Percentiles rank a stretch among this genome's conserved stretches.
Evolutionary conservation across 2,888 invertebrate species (phyloP).

Genomic region (Podotricha telesiphe): DNA sequence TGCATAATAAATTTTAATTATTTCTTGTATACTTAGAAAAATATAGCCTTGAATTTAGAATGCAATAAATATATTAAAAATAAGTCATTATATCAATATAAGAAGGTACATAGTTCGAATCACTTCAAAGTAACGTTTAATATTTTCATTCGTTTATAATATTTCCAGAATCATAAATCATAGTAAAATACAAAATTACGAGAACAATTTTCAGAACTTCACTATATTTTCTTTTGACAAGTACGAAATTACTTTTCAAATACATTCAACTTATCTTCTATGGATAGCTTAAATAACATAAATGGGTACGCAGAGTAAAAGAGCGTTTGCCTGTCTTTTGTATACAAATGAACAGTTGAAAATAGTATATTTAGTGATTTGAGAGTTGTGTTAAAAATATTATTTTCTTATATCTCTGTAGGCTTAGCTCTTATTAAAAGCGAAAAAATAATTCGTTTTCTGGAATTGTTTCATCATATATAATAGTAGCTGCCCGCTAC

Average conservation of each 20-base stretch:
- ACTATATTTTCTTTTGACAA: conserved; percentile 12
- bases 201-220: background rate
- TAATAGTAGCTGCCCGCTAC: no score
- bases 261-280: background rate
- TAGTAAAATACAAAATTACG: background rate
- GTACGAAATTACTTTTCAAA: conserved; percentile 3
- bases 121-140: background rate
- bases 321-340: conserved; percentile 12
- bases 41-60: no score
- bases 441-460: background rate
- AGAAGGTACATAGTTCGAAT: no score
- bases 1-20: no score
- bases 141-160: background rate
- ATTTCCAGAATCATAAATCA: background rate
- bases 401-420: background rate
- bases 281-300: conserved; percentile 10
- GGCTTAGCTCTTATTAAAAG: background rate
- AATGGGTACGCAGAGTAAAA: conserved; percentile 8
- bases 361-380: background rate
- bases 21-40: no score
- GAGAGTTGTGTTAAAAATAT: background rate
- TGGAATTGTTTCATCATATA: no score
- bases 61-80: no score
- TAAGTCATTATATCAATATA: no score
- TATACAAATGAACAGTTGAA: conserved; percentile 1